Conservation (phyloP, 2,113 vertebrate genomes). For the Stigmatopora argus region DNA sequence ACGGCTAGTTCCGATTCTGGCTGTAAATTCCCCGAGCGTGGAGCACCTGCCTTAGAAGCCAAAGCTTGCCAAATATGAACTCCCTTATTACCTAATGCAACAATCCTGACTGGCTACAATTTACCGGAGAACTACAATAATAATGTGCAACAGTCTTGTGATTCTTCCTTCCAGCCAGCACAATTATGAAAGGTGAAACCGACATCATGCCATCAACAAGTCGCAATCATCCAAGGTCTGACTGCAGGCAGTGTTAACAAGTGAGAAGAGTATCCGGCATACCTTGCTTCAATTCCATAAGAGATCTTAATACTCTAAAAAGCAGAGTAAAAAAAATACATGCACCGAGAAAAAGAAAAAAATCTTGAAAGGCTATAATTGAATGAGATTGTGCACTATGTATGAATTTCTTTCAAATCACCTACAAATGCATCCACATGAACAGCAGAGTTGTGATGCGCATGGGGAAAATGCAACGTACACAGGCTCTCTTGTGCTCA, state of each 20-base stretch:
- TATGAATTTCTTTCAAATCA: not conserved
- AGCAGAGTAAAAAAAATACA: not conserved
- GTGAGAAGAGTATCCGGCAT: not conserved
- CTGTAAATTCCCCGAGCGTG: too few species aligned
- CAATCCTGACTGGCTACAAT: not conserved
- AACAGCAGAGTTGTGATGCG: not conserved
- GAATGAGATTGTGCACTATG: too few species aligned
- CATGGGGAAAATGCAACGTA: not conserved
- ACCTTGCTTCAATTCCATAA: not conserved
- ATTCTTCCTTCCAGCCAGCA: not conserved
- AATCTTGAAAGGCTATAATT: not conserved
- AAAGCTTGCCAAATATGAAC: not conserved
- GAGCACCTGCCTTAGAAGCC: not conserved
- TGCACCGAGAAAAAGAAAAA: not conserved
- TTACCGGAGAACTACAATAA: not conserved
- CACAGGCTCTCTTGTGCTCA: conserved; percentile 1
- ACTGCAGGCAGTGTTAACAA: not conserved
- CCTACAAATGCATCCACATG: conserved; percentile 1
- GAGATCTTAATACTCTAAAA: not conserved
- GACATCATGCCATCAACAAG: not conserved
- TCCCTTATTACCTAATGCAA: not conserved
- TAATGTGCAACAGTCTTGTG: conserved; percentile 3
- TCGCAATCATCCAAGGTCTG: conserved; percentile 8
- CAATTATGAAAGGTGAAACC: not conserved
- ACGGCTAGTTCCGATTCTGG: too few species aligned